Evolutionary conservation across 2,888 invertebrate species (phyloP).

Genomic region (Drosophila paranaensis): DNA sequence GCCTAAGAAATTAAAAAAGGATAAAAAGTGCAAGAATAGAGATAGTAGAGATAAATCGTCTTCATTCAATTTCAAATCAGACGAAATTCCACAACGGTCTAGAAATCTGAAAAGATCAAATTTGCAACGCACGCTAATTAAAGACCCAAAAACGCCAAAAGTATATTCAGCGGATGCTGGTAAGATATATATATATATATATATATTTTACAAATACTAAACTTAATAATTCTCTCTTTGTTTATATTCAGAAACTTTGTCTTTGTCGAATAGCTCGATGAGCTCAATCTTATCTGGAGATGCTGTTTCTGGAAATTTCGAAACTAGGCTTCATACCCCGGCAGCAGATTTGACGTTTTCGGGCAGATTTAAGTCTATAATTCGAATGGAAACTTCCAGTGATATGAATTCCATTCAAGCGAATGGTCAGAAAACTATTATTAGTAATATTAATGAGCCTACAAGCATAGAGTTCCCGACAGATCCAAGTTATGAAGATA

Average conservation of each 20-base stretch:
- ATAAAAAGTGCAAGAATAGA: constrained; percentile 69
- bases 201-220: not conserved
- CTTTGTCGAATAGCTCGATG: constrained; percentile 81
- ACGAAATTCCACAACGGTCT: constrained; percentile 25
- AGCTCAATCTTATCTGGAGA: constrained; percentile 77
- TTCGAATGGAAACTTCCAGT: constrained; percentile 37
- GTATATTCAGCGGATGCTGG: constrained; percentile 55
- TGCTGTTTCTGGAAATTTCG: constrained; percentile 38
- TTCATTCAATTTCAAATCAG: constrained; percentile 16
- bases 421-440: constrained; percentile 26
- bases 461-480: constrained; percentile 22
- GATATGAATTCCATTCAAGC: constrained; percentile 20
- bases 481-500: constrained; percentile 42
- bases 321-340: constrained; percentile 38
- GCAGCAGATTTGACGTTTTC: constrained; percentile 82
- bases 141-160: constrained; percentile 50
- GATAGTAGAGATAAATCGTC: constrained; percentile 22
- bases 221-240: not conserved
- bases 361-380: constrained; percentile 80
- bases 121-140: constrained; percentile 49
- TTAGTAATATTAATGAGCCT: constrained; percentile 10
- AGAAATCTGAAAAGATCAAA: constrained; percentile 27
- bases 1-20: constrained; percentile 71
- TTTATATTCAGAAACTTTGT: constrained; percentile 64
- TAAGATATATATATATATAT: constrained; percentile 10